Evolutionary conservation across 2,113 vertebrate species (phyloP), one percentile per base, ranked within the genome.

Genomic region (Callopanchax toddi): DNA sequence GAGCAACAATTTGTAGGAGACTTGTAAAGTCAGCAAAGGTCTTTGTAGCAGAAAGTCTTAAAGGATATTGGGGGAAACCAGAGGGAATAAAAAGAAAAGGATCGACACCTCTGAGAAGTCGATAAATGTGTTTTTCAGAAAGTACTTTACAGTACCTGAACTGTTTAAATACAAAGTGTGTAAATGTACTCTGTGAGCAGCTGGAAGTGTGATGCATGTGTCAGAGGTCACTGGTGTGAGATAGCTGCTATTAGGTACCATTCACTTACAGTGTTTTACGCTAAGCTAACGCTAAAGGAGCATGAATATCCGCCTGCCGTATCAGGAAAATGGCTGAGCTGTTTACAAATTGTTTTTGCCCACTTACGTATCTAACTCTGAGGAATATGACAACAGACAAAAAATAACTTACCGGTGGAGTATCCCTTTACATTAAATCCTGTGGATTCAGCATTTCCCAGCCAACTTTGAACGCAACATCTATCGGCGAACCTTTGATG

Each of bases 151-250:
- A 55, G 32, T 7, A 12, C 20, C 45, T 69, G 71, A 50, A 62
- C 11, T 15, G 20, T 11, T 48, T 13, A 48, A 22, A 48, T 48
- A 48, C 12, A 48, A 21, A 6, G 21, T 48, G 20, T 62, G 3
- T 42, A 7, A 15, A 18, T n/a, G 18, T 25, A 36, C 29, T 18
- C 5, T 42, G 42, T 11, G 37, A 46, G n/a, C 49, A 61, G 56
- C 29, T 32, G 1, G 23, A 1, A 44, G 44, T 50, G 11, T 54
- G 67, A 58, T 60, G 36, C 67, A 45, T 32, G 56, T 56, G 36
- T 55, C 16, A 21, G 44, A 18, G 64, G 52, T 11, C 32, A 73
- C 68, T 68, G 72, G 43, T 58, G 64, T 63, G 80, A 69, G 62
- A 73, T 54, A 67, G 29, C 55, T 62, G 71, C 26, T 57, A 48